A percentile compares a stretch with the other conserved stretches of the same genome.
These are phyloP conservation scores for Matsumurasca onukii DNA, from an alignment of 1,140 invertebrate species.

Conservation along the genomic window DNA sequence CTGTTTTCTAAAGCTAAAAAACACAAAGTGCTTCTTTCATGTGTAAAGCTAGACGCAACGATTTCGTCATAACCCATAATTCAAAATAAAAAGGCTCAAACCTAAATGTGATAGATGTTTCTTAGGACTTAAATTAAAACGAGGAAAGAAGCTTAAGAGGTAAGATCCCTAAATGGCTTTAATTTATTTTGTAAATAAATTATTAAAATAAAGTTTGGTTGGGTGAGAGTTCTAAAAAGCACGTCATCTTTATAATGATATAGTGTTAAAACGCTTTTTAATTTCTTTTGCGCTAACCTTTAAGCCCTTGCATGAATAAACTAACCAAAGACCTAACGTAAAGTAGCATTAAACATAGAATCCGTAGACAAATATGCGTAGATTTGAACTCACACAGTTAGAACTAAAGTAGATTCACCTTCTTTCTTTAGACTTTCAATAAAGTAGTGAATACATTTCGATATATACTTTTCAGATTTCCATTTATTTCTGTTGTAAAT, in stretches of 20 bases:
- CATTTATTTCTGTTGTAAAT: too few relatives aligned
- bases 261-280: conserved; percentile 10
- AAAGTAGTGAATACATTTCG: too few relatives aligned
- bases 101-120: too few relatives aligned
- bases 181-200: conserved; percentile 25
- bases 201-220: conserved; percentile 7
- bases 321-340: neutral
- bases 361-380: neutral
- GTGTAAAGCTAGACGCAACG: too few relatives aligned
- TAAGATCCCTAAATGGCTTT: conserved; percentile 2
- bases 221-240: too few relatives aligned
- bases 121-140: neutral
- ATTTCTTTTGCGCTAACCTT: conserved; percentile 8
- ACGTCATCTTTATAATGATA: too few relatives aligned
- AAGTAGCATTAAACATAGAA: neutral
- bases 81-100: too few relatives aligned
- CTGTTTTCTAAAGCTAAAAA: too few relatives aligned
- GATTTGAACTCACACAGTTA: neutral
- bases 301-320: conserved; percentile 13
- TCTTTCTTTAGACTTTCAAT: too few relatives aligned
- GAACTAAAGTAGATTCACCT: conserved; percentile 10
- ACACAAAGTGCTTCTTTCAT: too few relatives aligned
- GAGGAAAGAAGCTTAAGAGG: neutral
- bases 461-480: too few relatives aligned
- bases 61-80: too few relatives aligned